phyloP scores from a whole-genome alignment of 2,797 vertebrate species.

The Pangasius macronema region DNA sequence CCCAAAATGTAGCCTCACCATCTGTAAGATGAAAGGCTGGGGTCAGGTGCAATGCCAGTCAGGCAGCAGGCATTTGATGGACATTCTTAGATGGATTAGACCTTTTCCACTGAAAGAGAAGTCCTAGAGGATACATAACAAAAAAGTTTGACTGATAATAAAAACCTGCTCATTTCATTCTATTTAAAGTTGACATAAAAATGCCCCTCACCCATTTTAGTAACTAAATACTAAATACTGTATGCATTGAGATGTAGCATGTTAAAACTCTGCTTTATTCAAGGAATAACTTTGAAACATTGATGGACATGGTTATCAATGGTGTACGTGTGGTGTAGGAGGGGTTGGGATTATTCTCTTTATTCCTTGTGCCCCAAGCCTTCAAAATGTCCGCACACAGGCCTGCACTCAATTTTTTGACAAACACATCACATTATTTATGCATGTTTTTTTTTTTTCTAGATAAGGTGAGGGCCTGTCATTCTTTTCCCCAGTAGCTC shows the following conservation, averaged over 20 bases:
- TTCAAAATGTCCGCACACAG: not conserved
- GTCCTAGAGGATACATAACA: not conserved
- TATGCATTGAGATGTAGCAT: not conserved
- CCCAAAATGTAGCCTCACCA: not conserved
- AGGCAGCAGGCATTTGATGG: not conserved
- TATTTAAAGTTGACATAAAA: not conserved
- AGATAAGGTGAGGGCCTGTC: conserved; percentile 20
- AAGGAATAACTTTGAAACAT: not conserved
- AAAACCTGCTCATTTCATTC: not conserved
- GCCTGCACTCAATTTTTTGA: not conserved
- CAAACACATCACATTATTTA: conserved; percentile 19
- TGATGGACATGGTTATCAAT: not conserved
- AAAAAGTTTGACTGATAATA: not conserved
- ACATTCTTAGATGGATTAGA: not conserved
- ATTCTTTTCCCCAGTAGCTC: conserved; percentile 53
- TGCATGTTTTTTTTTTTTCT: not conserved
- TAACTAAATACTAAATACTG: not conserved
- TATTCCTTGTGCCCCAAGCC: not conserved
- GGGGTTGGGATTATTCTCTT: not conserved
- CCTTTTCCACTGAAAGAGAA: conserved; percentile 8
- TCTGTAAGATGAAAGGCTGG: conserved; percentile 3
- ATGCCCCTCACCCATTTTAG: not conserved
- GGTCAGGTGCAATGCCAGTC: conserved; percentile 4
- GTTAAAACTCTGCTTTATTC: not conserved
- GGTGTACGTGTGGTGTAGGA: not conserved